Evolutionary conservation across 1,140 invertebrate species (phyloP), one percentile per base, ranked within the genome.

Genomic region (Drosophila gunungcola): DNA sequence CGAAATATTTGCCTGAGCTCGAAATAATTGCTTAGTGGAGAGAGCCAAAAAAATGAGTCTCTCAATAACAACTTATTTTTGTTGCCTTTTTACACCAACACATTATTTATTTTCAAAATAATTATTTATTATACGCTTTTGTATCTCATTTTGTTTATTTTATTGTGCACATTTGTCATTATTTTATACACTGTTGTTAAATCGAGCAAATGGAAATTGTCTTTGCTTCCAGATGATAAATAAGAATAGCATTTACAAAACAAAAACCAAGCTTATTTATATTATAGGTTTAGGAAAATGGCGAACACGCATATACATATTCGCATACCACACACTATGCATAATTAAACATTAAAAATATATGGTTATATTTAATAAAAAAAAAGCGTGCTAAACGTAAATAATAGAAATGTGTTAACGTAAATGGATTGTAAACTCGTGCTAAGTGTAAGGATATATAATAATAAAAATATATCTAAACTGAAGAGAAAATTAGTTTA

Each of bases 241-340:
- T 75, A 75, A 75, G 72, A 56, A 75, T 75, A 75, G 73, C 73
- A 75, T 75, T 75, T 75, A 75, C 53, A 53, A 67, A 56, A 38
- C 13, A 38, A 68, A 46, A 68, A 53, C 46, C 36, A 62, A 53
- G 25, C 51, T 55, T 64, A 74, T 54, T 74, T 64, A 54, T 54
- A 74, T 63, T 49, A 6, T 63, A 63, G 38, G 11, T 3, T 39
- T 55, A 74, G 63, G 48, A 36, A 7, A 51, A 11, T 49, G 52
- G 13, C 12, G 46, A 63, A 42, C 51, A 73, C 38, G 45, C 16
- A 41, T 65, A 39, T 5, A 73, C 63, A 38, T 41, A 49, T 42
- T 38, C 29, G 29, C 25, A 69, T 39, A 51, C 45, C 34, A 64
- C 63, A 41, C 57, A 48, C 34, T 34, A 70, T 48, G 36, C 43